Evolutionary conservation across 2,113 vertebrate species (phyloP).

Genomic region (Ammodytes dubius): DNA sequence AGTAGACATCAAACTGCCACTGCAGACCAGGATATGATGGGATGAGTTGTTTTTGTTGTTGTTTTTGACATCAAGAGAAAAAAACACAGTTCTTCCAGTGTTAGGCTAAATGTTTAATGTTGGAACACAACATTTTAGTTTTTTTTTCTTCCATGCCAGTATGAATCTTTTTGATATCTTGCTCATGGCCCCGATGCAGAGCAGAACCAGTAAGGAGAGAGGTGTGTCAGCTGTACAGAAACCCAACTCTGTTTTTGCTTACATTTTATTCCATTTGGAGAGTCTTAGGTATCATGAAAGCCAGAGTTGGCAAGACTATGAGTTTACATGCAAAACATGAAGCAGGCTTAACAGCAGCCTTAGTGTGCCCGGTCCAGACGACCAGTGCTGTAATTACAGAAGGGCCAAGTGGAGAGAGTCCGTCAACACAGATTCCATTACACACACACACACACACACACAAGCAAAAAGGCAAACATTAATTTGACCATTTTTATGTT

Average conservation of each 20-base stretch:
- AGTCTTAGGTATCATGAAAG: constrained; percentile 85
- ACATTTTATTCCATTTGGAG: constrained; percentile 85
- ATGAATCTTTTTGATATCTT: constrained; percentile 37
- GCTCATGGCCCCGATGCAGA: constrained; percentile 4
- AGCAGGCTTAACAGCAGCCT: constrained; percentile 84
- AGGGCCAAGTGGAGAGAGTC: constrained; percentile 86
- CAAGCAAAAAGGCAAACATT: constrained; percentile 10
- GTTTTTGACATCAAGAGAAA: constrained; percentile 25
- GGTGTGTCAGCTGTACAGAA: constrained; percentile 51
- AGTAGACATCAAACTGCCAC: constrained; percentile 32
- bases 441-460: constrained; percentile 80
- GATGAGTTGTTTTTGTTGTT: constrained; percentile 12
- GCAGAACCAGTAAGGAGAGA: constrained; percentile 1
- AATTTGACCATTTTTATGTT: background rate
- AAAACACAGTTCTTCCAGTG: constrained; percentile 30
- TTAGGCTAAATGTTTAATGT: constrained; percentile 62
- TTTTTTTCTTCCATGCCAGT: constrained; percentile 17
- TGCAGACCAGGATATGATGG: constrained; percentile 45
- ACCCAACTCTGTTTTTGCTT: constrained; percentile 77
- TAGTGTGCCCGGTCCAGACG: constrained; percentile 86
- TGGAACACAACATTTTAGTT: constrained; percentile 24
- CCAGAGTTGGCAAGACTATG: constrained; percentile 79
- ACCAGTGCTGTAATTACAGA: constrained; percentile 92
- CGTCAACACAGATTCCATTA: constrained; percentile 91
- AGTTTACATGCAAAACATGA: constrained; percentile 81